phyloP scores from a whole-genome alignment of 2,888 invertebrate genomes.

The Euzetes globulus region DNA sequence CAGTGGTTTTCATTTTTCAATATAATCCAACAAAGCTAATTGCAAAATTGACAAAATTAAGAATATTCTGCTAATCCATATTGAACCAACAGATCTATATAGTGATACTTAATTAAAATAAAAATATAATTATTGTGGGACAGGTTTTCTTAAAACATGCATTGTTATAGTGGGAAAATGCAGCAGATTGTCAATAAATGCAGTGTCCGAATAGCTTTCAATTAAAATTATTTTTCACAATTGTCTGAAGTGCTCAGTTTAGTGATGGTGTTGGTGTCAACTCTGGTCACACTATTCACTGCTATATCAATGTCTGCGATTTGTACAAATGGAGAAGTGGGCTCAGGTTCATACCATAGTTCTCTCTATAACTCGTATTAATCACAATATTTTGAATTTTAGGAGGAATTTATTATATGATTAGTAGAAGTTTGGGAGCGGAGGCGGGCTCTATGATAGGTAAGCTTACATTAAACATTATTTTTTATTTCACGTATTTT shows the following conservation, averaged over 20 bases:
- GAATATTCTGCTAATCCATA: too few relatives aligned
- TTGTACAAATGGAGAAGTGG: slow-evolving; percentile 37
- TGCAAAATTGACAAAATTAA: too few relatives aligned
- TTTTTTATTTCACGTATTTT: slow-evolving; percentile 39
- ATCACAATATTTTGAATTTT: not conserved
- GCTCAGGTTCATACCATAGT: slow-evolving; percentile 34
- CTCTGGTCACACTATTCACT: slow-evolving; percentile 32
- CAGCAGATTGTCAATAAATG: too few relatives aligned
- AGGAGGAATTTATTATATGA: slow-evolving; percentile 38
- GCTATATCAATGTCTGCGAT: slow-evolving; percentile 37
- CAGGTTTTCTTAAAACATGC: too few relatives aligned
- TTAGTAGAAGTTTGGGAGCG: slow-evolving; percentile 45
- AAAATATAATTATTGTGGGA: too few relatives aligned
- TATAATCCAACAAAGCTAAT: too few relatives aligned
- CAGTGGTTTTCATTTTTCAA: too few relatives aligned
- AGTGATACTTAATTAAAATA: too few relatives aligned
- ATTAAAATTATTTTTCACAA: not conserved
- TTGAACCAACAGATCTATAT: too few relatives aligned
- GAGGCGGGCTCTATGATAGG: slow-evolving; percentile 44
- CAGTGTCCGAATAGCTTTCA: not conserved
- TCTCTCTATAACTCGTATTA: not conserved
- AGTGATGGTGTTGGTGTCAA: slow-evolving; percentile 32
- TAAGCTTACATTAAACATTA: not conserved
- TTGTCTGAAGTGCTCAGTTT: not conserved
- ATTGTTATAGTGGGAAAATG: too few relatives aligned